These are phyloP conservation scores for Sepiola atlantica DNA, from an alignment of 2,888 invertebrate genomes.

Conservation along the genomic window DNA sequence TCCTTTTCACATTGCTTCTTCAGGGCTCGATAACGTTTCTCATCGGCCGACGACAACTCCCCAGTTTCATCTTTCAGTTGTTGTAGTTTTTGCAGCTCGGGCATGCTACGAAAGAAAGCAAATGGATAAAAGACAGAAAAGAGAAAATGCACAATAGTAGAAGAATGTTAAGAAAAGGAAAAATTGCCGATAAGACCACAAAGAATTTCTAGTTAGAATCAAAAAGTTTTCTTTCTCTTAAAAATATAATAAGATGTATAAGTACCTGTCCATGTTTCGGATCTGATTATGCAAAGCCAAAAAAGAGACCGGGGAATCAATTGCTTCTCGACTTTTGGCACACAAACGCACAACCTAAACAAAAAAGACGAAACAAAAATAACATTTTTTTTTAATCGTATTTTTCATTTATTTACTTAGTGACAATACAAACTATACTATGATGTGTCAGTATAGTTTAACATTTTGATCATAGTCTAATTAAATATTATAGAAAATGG, in stretches of 20 bases:
- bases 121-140: background rate
- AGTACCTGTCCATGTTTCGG: constrained; percentile 88
- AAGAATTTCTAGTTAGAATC: background rate
- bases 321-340: constrained; percentile 97
- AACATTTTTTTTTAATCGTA: too few relatives aligned
- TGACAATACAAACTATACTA: too few relatives aligned
- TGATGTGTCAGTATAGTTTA: too few relatives aligned
- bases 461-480: too few relatives aligned
- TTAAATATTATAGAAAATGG: too few relatives aligned
- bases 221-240: background rate
- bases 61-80: constrained; percentile 98
- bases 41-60: constrained; percentile 95
- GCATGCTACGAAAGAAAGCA: constrained; percentile 77
- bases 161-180: background rate
- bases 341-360: constrained; percentile 86
- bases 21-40: constrained; percentile 91
- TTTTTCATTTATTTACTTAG: too few relatives aligned
- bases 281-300: constrained; percentile 98
- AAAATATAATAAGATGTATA: constrained; percentile 38
- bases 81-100: constrained; percentile 94
- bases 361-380: constrained; percentile 43
- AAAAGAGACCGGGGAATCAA: constrained; percentile 97
- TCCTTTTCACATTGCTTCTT: constrained; percentile 93
- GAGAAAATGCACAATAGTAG: background rate
- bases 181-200: background rate